A percentile compares a stretch with the other conserved stretches of the same genome.
phyloP scores from a whole-genome alignment of 1,140 invertebrate species.

The Alviniconcha marisindica region DNA sequence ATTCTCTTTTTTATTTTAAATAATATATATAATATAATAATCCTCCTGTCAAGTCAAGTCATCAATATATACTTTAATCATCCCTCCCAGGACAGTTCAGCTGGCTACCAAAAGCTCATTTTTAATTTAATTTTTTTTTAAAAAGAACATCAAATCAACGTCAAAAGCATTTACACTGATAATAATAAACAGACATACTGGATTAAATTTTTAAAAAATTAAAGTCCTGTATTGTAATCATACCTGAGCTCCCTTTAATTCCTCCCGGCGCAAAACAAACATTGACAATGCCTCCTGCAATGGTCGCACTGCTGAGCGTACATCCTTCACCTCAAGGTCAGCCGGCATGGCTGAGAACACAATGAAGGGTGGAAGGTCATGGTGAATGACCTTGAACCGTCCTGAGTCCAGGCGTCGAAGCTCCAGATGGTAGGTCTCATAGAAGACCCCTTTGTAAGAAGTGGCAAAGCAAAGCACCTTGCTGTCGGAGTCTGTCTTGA shows the following conservation, averaged over 20 bases:
- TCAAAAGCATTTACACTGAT: no score
- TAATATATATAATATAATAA: no score
- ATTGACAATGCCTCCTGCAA: slow-evolving; percentile 21
- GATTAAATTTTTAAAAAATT: no score
- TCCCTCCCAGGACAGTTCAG: no score
- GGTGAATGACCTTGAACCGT: slow-evolving; percentile 7
- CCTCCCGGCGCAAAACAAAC: slow-evolving; percentile 13
- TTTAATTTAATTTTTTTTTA: no score
- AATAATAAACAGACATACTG: no score
- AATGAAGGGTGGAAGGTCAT: slow-evolving; percentile 38
- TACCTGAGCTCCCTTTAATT: slow-evolving; percentile 30
- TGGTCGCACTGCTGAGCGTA: slow-evolving; percentile 12
- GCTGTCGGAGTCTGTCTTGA: slow-evolving; percentile 2
- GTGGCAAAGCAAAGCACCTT: slow-evolving; percentile 35
- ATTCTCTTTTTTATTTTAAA: no score
- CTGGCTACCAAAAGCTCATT: no score
- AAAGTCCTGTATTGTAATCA: neutral
- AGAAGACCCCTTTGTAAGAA: neutral
- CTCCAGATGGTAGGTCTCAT: slow-evolving; percentile 29
- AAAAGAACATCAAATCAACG: no score
- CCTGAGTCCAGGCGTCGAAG: slow-evolving; percentile 19
- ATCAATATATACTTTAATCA: no score
- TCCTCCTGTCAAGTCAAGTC: no score
- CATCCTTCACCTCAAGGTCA: slow-evolving; percentile 36
- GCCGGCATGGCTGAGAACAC: neutral